A percentile compares a stretch with the other conserved stretches of the same genome.
phyloP scores from a whole-genome alignment of 2,113 vertebrate genomes.

The Aphyosemion australe region DNA sequence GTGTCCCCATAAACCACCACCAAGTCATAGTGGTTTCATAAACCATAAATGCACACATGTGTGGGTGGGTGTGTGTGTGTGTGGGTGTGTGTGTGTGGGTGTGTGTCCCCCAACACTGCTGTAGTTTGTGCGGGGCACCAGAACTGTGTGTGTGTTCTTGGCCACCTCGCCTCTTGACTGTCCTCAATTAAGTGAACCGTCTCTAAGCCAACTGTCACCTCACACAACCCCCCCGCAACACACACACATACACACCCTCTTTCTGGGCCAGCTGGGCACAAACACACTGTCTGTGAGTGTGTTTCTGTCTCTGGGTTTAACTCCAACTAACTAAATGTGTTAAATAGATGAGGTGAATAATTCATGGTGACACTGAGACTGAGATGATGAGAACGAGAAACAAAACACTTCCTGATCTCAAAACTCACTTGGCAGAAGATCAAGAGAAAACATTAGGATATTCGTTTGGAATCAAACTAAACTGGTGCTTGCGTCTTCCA shows the following conservation, averaged over 20 bases:
- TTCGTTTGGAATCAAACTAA: no score
- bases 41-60: no score
- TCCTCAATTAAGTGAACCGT: conserved; percentile 65
- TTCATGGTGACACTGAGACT: not conserved
- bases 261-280: conserved; percentile 51
- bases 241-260: not conserved
- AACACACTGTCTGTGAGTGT: conserved; percentile 15
- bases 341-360: conserved; percentile 5
- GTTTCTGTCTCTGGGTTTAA: conserved; percentile 18
- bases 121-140: conserved; percentile 43
- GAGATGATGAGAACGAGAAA: not conserved
- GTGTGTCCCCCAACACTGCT: no score
- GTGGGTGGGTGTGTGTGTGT: conserved; percentile 4
- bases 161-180: conserved; percentile 38
- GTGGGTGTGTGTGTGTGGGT: not conserved
- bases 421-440: no score
- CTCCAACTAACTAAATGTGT: conserved; percentile 1
- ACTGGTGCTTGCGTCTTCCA: no score
- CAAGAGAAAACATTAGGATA: no score
- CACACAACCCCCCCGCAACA: conserved; percentile 25
- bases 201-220: conserved; percentile 63
- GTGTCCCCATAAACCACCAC: no score
- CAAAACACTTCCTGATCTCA: no score
- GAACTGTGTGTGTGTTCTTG: conserved; percentile 50
- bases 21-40: no score